Evolutionary conservation across 1,140 invertebrate species (phyloP).

Genomic region (Ditylenchus dipsaci): DNA sequence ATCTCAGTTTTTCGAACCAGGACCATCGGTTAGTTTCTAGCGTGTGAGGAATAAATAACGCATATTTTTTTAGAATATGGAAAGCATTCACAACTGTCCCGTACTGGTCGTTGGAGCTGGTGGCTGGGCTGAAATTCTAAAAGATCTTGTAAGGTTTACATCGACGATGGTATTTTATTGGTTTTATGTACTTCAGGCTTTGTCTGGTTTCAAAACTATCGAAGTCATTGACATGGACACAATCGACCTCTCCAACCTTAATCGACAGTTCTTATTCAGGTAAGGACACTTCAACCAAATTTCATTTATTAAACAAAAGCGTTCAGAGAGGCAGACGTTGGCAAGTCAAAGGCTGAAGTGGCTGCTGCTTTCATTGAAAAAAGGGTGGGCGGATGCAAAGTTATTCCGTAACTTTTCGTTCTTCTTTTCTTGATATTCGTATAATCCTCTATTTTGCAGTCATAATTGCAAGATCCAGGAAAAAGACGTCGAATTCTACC

Average conservation of each 20-base stretch:
- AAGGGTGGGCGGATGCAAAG: conserved; percentile 78
- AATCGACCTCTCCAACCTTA: conserved; percentile 94
- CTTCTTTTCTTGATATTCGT: not conserved
- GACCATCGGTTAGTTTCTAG: conserved; percentile 20
- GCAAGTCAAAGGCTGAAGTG: conserved; percentile 83
- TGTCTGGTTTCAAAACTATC: conserved; percentile 87
- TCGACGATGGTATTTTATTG: conserved; percentile 1
- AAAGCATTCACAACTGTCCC: conserved; percentile 78
- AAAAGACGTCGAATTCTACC: conserved; percentile 83
- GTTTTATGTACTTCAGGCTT: conserved; percentile 62
- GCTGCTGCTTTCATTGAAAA: conserved; percentile 88
- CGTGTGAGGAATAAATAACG: conserved; percentile 4
- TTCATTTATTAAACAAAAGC: not conserved
- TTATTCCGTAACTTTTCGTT: conserved; percentile 67
- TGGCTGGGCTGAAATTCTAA: conserved; percentile 90
- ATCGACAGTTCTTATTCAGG: conserved; percentile 88
- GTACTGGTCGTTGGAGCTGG: conserved; percentile 83
- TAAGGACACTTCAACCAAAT: conserved; percentile 27
- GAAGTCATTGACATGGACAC: conserved; percentile 98
- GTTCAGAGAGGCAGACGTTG: conserved; percentile 79
- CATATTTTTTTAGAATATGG: conserved; percentile 65
- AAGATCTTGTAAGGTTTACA: conserved; percentile 70
- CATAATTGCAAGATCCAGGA: conserved; percentile 93
- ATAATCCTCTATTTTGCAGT: conserved; percentile 55
- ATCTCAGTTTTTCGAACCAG: conserved; percentile 36